These are phyloP conservation scores for Brachirus orientalis DNA, from an alignment of 2,113 vertebrate genomes.

Conservation along the genomic window DNA sequence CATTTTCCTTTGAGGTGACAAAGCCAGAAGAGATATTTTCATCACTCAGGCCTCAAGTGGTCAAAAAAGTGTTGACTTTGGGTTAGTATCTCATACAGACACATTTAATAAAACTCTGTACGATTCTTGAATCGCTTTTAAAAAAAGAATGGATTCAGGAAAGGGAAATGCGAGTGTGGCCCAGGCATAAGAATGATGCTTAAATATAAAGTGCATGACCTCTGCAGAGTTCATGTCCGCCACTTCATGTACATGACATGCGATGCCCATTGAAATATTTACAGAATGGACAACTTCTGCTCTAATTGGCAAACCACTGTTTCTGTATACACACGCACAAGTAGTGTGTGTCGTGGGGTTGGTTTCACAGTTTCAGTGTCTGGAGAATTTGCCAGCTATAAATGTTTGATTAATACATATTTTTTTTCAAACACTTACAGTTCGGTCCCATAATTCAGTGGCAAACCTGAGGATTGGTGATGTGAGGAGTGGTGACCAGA, in stretches of 20 bases:
- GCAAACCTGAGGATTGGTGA: conserved; percentile 52
- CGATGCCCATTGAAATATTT: conserved; percentile 71
- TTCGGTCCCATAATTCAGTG: conserved; percentile 71
- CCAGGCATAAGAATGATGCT: no score
- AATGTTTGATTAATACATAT: conserved; percentile 75
- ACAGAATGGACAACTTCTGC: conserved; percentile 68
- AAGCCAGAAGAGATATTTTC: no score
- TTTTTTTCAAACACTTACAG: conserved; percentile 63
- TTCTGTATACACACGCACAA: not conserved
- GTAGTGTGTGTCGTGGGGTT: no score
- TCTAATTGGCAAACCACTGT: conserved; percentile 73
- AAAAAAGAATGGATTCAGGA: no score
- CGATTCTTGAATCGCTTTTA: no score
- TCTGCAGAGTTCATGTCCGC: not conserved
- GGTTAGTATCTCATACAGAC: no score
- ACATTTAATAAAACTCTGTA: no score
- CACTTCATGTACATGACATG: conserved; percentile 46
- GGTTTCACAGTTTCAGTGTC: conserved; percentile 62
- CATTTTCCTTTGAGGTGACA: no score
- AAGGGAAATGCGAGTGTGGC: no score
- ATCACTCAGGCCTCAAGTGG: no score
- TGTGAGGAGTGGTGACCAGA: conserved; percentile 37
- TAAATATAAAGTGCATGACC: no score
- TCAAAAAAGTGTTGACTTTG: no score
- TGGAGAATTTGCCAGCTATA: conserved; percentile 62